These are phyloP conservation scores for Hydractinia symbiolongicarpus DNA, from an alignment of 30 jellyfish, hydroid and myxozoan genomes.

Conservation along the genomic window DNA sequence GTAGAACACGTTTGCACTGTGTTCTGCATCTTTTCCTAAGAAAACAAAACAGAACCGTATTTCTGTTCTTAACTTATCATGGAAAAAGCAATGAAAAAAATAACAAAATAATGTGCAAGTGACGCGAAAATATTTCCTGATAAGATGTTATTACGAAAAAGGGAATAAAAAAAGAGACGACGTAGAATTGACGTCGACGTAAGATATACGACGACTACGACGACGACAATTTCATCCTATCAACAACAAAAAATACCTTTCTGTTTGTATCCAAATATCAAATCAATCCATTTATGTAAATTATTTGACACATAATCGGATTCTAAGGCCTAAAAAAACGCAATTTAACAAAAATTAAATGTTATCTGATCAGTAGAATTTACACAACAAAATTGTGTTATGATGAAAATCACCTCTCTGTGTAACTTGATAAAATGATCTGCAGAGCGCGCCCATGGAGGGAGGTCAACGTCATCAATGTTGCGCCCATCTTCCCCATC, in stretches of 20 bases:
- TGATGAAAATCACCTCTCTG: slow-evolving; percentile 48
- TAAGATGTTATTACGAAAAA: too few species aligned
- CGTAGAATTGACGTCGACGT: too few species aligned
- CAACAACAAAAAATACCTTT: slow-evolving; percentile 39
- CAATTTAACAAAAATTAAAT: not conserved
- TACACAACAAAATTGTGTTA: not conserved
- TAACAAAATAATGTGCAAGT: too few species aligned
- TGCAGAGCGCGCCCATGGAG: slow-evolving; percentile 91
- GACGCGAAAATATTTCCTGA: too few species aligned
- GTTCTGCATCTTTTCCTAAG: slow-evolving; percentile 97
- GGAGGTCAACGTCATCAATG: slow-evolving; percentile 68
- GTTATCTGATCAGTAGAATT: not conserved
- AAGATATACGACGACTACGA: too few species aligned
- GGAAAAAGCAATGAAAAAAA: too few species aligned
- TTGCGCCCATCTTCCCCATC: slow-evolving; percentile 85
- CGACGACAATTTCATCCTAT: too few species aligned
- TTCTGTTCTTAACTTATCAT: too few species aligned
- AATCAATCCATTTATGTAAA: slow-evolving; percentile 85
- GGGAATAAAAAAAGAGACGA: too few species aligned
- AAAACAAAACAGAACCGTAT: not conserved
- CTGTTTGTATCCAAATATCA: slow-evolving; percentile 87
- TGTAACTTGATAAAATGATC: slow-evolving; percentile 78
- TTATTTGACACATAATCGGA: slow-evolving; percentile 81
- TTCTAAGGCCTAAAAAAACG: slow-evolving; percentile 73
- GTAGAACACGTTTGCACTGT: slow-evolving; percentile 95